Evolutionary conservation across 2,888 invertebrate species (phyloP).

Genomic region (Cataglyphis livida): DNA sequence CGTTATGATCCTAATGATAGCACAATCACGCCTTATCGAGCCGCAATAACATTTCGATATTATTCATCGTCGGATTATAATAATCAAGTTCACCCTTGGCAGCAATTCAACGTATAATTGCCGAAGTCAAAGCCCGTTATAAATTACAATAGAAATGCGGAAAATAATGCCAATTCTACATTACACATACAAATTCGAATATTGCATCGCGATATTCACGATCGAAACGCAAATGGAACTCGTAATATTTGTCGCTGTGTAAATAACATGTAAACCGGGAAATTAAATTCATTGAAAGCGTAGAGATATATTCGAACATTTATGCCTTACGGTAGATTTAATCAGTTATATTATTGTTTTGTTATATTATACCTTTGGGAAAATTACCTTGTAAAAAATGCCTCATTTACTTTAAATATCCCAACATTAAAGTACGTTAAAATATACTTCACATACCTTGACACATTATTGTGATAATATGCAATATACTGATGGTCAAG

Average conservation of each 20-base stretch:
- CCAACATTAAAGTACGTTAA: not conserved
- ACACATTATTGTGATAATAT: slow-evolving; percentile 85
- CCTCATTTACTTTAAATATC: slow-evolving; percentile 13
- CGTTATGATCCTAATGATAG: slow-evolving; percentile 30
- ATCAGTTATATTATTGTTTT: not conserved
- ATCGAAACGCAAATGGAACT: slow-evolving; percentile 30
- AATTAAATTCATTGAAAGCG: slow-evolving; percentile 40
- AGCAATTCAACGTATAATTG: slow-evolving; percentile 4
- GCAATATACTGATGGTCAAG: slow-evolving; percentile 84
- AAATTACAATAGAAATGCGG: slow-evolving; percentile 1
- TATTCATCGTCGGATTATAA: not conserved
- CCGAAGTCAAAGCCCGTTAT: not conserved
- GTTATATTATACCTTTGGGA: not conserved
- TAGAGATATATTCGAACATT: not conserved
- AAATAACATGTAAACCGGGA: slow-evolving; percentile 35
- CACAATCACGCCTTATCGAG: slow-evolving; percentile 12
- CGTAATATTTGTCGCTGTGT: slow-evolving; percentile 28
- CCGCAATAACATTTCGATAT: not conserved
- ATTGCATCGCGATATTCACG: not conserved
- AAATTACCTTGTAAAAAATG: not conserved
- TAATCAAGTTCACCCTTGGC: slow-evolving; percentile 28
- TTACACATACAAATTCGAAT: not conserved
- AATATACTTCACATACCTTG: slow-evolving; percentile 79
- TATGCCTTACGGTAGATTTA: slow-evolving; percentile 34
- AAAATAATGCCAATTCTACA: slow-evolving; percentile 15